Evolutionary conservation across 2,113 vertebrate species (phyloP), one percentile per base, ranked within the genome.

Genomic region (Physeter macrocephalus): DNA sequence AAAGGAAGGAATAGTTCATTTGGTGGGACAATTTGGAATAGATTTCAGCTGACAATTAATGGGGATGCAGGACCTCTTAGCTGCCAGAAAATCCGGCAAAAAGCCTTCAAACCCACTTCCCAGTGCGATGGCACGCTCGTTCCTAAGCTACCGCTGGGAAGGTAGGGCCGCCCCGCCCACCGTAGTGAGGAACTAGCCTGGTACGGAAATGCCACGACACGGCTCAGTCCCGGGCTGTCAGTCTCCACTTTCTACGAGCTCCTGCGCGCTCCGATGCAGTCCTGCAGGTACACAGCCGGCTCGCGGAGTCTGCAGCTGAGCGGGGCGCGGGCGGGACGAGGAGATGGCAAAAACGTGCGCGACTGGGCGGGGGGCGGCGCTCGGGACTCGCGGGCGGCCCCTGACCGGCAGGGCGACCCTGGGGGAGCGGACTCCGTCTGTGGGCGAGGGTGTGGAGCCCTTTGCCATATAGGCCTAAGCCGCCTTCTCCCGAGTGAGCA

Each of bases 131-230:
- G 31, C n/a, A 20, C 0, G 0, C 39, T 74, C 43, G 85, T 84
- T 41, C 5, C 20, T 43, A 27, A 1, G 18, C 52, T 27, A 21
- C 49, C 64, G 6, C 34, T 18, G 25, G 49, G 34, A 43, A 77
- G 89, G 86, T 61, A 66, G 82, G 81, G 34, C 64, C 43, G 75
- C 81, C 46, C 77, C 46, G 29, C 97, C 95, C 86, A 52, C 12
- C 2, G 36, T 2, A 25, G 29, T 54, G 2, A 61, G 62, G 43
- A 34, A 12, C 7, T 1, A 14, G 67, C 41, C 6, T 0, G 82
- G 13, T 34, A 0, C 25, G 46, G 13, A 57, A 74, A 27, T 25
- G 49, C 52, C 27, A 1, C 3, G 59, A 12, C 77, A 0, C 14
- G 17, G 31, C 27, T 49, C 66, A 2, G 31, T 46, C 7, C 39